Evolutionary conservation across 2,113 vertebrate species (phyloP), one percentile per base, ranked within the genome.

Genomic region (Echinops telfairi): DNA sequence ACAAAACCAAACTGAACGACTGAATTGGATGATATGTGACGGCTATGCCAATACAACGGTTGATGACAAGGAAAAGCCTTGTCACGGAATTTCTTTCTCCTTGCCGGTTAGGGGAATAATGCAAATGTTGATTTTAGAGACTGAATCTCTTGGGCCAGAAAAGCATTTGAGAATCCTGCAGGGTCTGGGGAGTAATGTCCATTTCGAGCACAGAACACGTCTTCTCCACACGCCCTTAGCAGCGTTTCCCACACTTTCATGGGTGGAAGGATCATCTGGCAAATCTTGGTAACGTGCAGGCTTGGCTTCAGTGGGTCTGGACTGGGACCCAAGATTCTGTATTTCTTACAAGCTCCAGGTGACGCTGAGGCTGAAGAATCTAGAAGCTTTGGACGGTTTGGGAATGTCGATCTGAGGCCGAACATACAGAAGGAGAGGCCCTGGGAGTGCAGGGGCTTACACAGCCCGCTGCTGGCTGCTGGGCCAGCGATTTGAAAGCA

Each of bases 91-190:
- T 25, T 88, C 33, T 29, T 90, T 78, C 90, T 81, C 95, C 70
- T 60, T 88, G 27, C 79, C 83, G 86, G 80, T 36, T 33, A 36
- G 89, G 58, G 70, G 62, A 8, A 57, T 25, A 83, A 22, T 33
- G 36, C 33, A 71, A 83, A 87, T 36, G 84, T 85, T 88, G 88
- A 79, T 36, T 82, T 91, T 88, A 60, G 70, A 31, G 19, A 31
- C 70, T n/a, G 62, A 89, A 80, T 88, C 75, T 38, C 16, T 78
- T 71, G 86, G 84, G 40, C 89, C 33, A 81, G 77, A 95, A 60
- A 78, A 22, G 1, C 85, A 27, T 57, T 76, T 64, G 76, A 80
- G 71, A 86, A 38, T 88, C 89, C 53, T 19, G 58, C 70, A 78
- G 66, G 88, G n/a, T 47, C 36, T 38, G 22, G 87, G 64, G 71